phyloP scores from a whole-genome alignment of 2,797 vertebrate species.

The Delichon dasypus region DNA sequence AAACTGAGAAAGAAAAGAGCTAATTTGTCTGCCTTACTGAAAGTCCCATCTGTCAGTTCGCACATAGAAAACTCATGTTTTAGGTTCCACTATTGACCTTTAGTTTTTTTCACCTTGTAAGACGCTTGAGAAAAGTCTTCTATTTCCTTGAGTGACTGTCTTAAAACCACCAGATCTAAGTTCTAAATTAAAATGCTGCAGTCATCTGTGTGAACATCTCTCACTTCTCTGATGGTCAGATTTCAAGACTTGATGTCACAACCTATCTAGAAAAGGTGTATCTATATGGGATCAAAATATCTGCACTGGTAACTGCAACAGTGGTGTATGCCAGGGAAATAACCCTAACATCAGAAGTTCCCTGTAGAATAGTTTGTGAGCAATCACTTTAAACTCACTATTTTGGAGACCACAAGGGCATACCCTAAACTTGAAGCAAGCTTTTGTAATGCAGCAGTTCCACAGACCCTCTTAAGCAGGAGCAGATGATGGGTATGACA shows the following conservation, averaged over 20 bases:
- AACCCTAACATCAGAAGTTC: background rate
- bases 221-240: background rate
- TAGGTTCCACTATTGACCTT: background rate
- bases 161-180: background rate
- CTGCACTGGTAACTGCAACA: background rate
- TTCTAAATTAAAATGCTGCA: background rate
- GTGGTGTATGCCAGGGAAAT: background rate
- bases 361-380: background rate
- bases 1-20: background rate
- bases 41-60: rapidly evolving
- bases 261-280: rapidly evolving
- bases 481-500: background rate
- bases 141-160: background rate
- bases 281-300: background rate
- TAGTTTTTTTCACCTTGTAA: background rate
- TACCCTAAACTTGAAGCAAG: background rate
- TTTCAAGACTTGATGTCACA: background rate
- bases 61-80: background rate
- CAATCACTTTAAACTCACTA: background rate
- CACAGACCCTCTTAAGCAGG: background rate
- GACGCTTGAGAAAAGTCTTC: background rate
- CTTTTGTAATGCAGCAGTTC: background rate
- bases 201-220: background rate
- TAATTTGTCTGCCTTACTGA: background rate
- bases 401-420: background rate